Conservation (phyloP, 1,140 invertebrate species). For the Drosophila ambigua region DNA sequence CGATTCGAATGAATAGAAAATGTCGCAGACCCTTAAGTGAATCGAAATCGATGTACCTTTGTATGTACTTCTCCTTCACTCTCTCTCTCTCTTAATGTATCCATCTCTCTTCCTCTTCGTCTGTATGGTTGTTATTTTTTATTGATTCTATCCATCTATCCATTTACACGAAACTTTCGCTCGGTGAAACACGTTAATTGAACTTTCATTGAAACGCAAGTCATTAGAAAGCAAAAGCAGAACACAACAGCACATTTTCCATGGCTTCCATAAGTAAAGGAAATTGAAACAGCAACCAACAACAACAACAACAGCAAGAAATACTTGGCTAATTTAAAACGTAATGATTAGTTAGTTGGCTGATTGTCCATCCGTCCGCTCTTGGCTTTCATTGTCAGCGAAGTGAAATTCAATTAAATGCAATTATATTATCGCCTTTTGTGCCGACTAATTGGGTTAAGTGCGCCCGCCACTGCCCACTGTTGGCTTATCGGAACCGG, state of each 20-base stretch:
- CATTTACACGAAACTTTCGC: conserved; percentile 65
- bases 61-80: conserved; percentile 32
- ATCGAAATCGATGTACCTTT: conserved; percentile 43
- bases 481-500: conserved; percentile 50
- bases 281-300: conserved; percentile 61
- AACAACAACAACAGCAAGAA: conserved; percentile 22
- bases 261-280: conserved; percentile 42
- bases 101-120: not conserved
- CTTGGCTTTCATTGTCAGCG: conserved; percentile 28
- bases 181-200: conserved; percentile 69
- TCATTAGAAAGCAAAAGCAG: conserved; percentile 79
- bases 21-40: conserved; percentile 23
- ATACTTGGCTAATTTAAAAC: conserved; percentile 46
- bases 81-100: not conserved
- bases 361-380: conserved; percentile 11
- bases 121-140: too few relatives aligned
- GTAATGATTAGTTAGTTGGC: conserved; percentile 61
- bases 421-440: conserved; percentile 77
- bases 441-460: conserved; percentile 74
- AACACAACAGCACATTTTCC: conserved; percentile 42
- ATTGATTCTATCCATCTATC: conserved; percentile 22
- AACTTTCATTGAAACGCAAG: conserved; percentile 79
- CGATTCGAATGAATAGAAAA: too few relatives aligned
- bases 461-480: conserved; percentile 39
- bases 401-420: conserved; percentile 77